phyloP scores from a whole-genome alignment of 37 sponge, comb jelly and placozoan genomes.

The Cliona cf. orientalis region DNA sequence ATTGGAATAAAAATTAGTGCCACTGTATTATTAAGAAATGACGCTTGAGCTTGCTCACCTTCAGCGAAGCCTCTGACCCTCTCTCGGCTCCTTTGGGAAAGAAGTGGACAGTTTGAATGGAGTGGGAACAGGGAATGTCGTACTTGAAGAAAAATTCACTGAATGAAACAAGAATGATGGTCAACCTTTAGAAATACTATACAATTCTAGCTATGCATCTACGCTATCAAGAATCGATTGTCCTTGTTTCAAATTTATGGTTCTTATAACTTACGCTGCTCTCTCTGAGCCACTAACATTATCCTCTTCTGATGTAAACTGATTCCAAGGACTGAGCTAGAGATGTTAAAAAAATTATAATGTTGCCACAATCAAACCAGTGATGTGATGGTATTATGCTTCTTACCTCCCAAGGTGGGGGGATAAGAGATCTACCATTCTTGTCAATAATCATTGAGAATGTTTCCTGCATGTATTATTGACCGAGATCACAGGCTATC shows the following conservation, averaged over 20 bases:
- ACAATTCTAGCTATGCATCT: background rate
- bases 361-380: background rate
- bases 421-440: constrained; percentile 64
- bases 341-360: background rate
- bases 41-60: background rate
- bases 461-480: constrained; percentile 31
- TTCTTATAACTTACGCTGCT: background rate
- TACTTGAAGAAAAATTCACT: constrained; percentile 55
- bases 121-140: constrained; percentile 60
- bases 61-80: constrained; percentile 39
- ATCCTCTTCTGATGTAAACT: constrained; percentile 33
- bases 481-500: background rate
- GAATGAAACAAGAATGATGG: background rate
- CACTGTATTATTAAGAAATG: too few relatives aligned
- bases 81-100: constrained; percentile 56
- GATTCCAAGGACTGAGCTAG: constrained; percentile 68
- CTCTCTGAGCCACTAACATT: background rate
- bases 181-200: background rate
- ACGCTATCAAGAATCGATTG: background rate
- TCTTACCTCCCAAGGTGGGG: constrained; percentile 66
- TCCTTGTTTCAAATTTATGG: background rate
- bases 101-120: constrained; percentile 62
- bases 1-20: too few relatives aligned
- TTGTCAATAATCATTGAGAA: constrained; percentile 33
- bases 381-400: background rate